Evolutionary conservation across 2,113 vertebrate species (phyloP), one percentile per base, ranked within the genome.

Genomic region (Centrocercus urophasianus): DNA sequence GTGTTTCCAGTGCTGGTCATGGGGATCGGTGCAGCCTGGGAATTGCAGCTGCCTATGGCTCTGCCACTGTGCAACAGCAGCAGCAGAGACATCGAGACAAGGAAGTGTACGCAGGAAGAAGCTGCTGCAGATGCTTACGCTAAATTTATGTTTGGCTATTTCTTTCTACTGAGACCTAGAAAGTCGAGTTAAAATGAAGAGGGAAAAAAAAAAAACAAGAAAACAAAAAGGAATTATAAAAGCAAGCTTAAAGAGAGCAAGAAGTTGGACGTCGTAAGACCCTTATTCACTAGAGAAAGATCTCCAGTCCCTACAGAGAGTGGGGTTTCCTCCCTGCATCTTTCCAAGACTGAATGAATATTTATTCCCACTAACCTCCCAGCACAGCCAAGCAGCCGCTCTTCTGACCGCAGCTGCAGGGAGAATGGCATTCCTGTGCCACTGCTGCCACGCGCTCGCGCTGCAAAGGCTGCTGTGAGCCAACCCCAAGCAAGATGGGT

Each of bases 371-470:
- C 11, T 32, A 63, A 79, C n/a, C 48, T 20, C 38, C 4, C 11
- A 15, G 8, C 6, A 43, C 52, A 92, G 59, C 59, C 78, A 18
- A 54, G 56, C 38, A 70, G 65, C 75, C 56, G 19, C 63, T 5
- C 45, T n/a, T 21, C 30, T 4, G 36, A 9, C 28, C 42, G 13
- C 7, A 15, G 66, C 74, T 54, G 36, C 28, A 24, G 54, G 54
- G 3, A 45, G 40, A 36, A 19, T 0, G 67, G 20, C 67, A 45
- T 20, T 50, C 83, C 50, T 2, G 2, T 30, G 2, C 2, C 3
- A 24, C 69, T 2, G 0, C 28, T 8, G 47, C 43, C 48, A 38
- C 13, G 2, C 8, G 52, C 79, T 11, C 36, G 11, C 0, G 1
- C 81, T 6, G 19, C 72, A 34, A 60, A 4, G 6, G 2, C 4